phyloP scores from a whole-genome alignment of 2,113 vertebrate species.

The Peromyscus californicus region DNA sequence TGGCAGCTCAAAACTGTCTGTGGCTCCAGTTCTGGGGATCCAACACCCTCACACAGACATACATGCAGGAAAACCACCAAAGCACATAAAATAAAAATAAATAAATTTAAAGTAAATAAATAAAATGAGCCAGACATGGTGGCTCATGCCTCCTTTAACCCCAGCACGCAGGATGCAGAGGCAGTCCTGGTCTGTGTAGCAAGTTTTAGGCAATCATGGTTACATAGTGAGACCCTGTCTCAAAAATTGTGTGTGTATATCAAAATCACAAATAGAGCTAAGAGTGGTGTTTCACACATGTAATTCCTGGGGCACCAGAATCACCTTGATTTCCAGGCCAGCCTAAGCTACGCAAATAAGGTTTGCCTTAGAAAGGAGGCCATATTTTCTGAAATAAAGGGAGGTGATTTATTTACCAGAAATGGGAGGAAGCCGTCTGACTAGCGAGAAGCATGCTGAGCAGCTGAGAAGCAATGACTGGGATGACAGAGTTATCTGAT shows the following conservation, averaged over 20 bases:
- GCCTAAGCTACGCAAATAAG: neutral
- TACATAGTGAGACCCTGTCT: neutral
- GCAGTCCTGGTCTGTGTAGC: neutral
- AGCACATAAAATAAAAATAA: neutral
- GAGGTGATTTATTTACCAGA: conserved; percentile 42
- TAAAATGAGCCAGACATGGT: neutral
- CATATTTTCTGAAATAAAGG: conserved; percentile 48
- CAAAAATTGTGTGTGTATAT: neutral
- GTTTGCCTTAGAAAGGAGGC: conserved; percentile 42
- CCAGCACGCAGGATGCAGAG: neutral
- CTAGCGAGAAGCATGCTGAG: neutral
- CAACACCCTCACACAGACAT: neutral
- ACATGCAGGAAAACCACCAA: neutral
- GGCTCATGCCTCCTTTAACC: neutral
- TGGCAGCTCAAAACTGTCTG: neutral
- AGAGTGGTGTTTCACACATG: neutral
- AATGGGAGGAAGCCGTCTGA: neutral
- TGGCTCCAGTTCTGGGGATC: neutral
- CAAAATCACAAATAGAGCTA: neutral
- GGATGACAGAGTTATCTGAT: neutral
- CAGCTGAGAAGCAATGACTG: neutral
- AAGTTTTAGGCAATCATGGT: neutral
- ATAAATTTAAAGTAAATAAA: neutral
- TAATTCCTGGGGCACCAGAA: neutral
- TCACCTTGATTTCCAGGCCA: neutral